Evolutionary conservation across 2,888 invertebrate genomes (phyloP).

Genomic region (Leptodirus hochenwartii): DNA sequence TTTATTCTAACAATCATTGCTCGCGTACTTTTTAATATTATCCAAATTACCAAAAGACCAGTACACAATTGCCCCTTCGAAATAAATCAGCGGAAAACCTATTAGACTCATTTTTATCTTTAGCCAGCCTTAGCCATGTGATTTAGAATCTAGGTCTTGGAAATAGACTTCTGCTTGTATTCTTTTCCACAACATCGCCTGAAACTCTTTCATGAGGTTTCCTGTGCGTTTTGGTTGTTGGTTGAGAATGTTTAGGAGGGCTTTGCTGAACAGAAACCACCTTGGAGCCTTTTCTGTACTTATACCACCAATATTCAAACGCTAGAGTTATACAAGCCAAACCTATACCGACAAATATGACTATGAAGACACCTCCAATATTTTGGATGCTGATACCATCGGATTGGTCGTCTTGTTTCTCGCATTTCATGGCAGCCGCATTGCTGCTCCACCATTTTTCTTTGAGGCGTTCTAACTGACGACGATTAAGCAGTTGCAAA

Average conservation of each 20-base stretch:
- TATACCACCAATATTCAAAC: slow-evolving; percentile 91
- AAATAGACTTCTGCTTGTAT: slow-evolving; percentile 6
- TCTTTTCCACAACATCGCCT: slow-evolving; percentile 3
- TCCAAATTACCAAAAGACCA: too few species aligned
- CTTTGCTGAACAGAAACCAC: slow-evolving; percentile 44
- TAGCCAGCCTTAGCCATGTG: slow-evolving; percentile 7
- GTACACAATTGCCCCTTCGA: too few species aligned
- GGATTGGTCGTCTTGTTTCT: slow-evolving; percentile 79
- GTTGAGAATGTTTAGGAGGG: background rate
- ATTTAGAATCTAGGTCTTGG: slow-evolving; percentile 11
- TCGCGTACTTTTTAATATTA: too few species aligned
- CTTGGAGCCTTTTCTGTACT: slow-evolving; percentile 43
- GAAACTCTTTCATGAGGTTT: slow-evolving; percentile 2
- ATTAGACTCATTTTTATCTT: too few species aligned
- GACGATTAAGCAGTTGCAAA: slow-evolving; percentile 78
- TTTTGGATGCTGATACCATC: slow-evolving; percentile 97
- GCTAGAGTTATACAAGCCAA: slow-evolving; percentile 79
- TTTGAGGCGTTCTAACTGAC: slow-evolving; percentile 82
- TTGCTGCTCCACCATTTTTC: slow-evolving; percentile 95
- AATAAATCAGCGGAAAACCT: too few species aligned
- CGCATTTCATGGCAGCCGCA: slow-evolving; percentile 55
- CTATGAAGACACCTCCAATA: slow-evolving; percentile 95
- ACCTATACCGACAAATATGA: slow-evolving; percentile 89
- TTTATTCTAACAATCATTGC: too few species aligned
- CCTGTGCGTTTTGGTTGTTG: slow-evolving; percentile 5